These are phyloP conservation scores for Grammomys dolichurus DNA, from an alignment of 2,113 vertebrate species.

Conservation along the genomic window DNA sequence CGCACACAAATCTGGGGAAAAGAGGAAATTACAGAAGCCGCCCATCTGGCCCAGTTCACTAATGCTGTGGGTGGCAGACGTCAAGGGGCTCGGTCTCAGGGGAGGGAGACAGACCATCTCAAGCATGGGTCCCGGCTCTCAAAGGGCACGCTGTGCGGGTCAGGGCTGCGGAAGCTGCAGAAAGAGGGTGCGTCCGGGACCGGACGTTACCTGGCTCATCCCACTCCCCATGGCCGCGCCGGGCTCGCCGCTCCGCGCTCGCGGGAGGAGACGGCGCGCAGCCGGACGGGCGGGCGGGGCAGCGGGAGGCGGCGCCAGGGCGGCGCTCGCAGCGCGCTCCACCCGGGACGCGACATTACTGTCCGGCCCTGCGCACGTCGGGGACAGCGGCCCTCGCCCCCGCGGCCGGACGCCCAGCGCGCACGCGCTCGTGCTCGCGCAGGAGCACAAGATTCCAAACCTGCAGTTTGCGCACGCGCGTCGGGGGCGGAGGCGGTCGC, in stretches of 20 bases:
- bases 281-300: neutral
- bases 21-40: conserved; percentile 39
- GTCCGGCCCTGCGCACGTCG: neutral
- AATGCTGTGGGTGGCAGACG: conserved; percentile 34
- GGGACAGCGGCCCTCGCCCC: neutral
- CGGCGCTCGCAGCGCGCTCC: neutral
- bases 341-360: neutral
- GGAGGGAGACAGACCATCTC: conserved; percentile 12
- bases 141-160: conserved; percentile 17
- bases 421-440: neutral
- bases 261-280: conserved; percentile 47
- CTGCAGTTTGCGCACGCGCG: neutral
- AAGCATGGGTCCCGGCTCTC: neutral
- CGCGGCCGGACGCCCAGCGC: neutral
- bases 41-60: neutral
- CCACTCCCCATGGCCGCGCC: conserved; percentile 88
- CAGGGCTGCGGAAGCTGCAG: neutral
- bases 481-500: fast-evolving
- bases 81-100: neutral
- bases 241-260: conserved; percentile 60
- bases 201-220: conserved; percentile 88
- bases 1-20: neutral
- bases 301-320: conserved; percentile 4
- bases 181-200: neutral
- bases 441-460: neutral